Percentiles rank a stretch among this genome's conserved stretches.
Evolutionary conservation across 1,140 invertebrate species (phyloP).

Genomic region (Drosophila equinoxialis): DNA sequence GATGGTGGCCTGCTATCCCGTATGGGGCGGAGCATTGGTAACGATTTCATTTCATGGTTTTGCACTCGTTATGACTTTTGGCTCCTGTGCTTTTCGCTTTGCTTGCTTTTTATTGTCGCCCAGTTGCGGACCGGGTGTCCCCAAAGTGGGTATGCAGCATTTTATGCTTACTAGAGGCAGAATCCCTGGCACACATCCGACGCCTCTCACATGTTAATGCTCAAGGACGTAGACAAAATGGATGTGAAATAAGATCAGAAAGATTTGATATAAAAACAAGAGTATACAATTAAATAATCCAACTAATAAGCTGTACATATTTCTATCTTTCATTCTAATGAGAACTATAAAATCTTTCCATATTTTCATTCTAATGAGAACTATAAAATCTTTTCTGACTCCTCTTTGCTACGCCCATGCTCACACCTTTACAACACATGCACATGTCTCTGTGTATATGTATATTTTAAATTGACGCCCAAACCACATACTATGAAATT

Average conservation of each 20-base stretch:
- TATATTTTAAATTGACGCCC: slow-evolving; percentile 17
- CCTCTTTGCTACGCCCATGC: background rate
- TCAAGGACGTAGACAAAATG: background rate
- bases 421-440: background rate
- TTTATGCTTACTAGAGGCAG: slow-evolving; percentile 76
- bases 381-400: background rate
- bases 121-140: slow-evolving; percentile 65
- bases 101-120: slow-evolving; percentile 74
- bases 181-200: slow-evolving; percentile 22
- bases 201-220: background rate
- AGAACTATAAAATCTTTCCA: background rate
- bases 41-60: slow-evolving; percentile 82
- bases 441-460: background rate
- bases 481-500: slow-evolving; percentile 38
- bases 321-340: background rate
- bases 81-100: slow-evolving; percentile 46
- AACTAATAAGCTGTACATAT: no score
- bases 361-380: background rate
- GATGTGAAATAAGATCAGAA: slow-evolving; percentile 22
- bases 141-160: slow-evolving; percentile 70
- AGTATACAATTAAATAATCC: no score
- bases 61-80: slow-evolving; percentile 81
- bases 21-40: slow-evolving; percentile 45
- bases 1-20: background rate
- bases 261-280: no score